Base-by-base conservation (phyloP, 2,797 vertebrate genomes). In the Sebastes diaconus region DNA sequence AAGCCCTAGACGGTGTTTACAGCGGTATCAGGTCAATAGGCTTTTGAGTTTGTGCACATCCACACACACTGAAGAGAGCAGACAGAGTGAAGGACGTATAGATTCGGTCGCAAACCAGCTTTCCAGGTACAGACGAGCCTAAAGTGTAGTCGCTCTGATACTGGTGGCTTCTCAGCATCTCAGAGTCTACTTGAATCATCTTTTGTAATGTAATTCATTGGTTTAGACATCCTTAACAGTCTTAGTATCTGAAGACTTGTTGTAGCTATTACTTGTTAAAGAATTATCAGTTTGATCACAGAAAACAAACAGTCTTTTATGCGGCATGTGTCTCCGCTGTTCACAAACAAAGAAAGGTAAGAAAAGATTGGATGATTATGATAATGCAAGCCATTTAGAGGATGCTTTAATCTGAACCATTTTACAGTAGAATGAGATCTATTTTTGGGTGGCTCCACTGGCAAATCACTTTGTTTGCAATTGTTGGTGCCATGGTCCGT, bases 1-100 rank as follows among this genome's bases (percentile, higher is more conserved):
- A 81, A 79, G 79, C 71, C 39, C 71, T 22, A 32, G 52, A 84
- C 46, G 70, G 30, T 82, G 80, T 90, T 88, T 84, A 78, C 79
- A 81, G 42, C 39, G 4, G 32, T 68, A 59, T 70, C 69, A 57
- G 64, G 79, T 86, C 77, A 86, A 86, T 85, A 73, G 39, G 54
- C 60, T 79, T 79, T 84, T 70, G 63, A 80, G 58, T 63, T 77
- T 75, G 39, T 70, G 29, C 29, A 58, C 67, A 80, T 10, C 50
- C 36, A 64, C 70, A 68, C 68, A 59, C 12, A 54, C 50, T 66
- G 20, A n/a, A 6, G 5, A 20, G 30, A 71, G 22, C 27, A 83
- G 60, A 57, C 63, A 27, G 10, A 57, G 61, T 64, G 70, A 91
- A 80, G 81, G 85, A 81, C 61, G 1, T 66, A 86, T 60, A 74